These are phyloP conservation scores for Bubo scandiacus DNA, from an alignment of 2,113 vertebrate genomes.

Conservation along the genomic window DNA sequence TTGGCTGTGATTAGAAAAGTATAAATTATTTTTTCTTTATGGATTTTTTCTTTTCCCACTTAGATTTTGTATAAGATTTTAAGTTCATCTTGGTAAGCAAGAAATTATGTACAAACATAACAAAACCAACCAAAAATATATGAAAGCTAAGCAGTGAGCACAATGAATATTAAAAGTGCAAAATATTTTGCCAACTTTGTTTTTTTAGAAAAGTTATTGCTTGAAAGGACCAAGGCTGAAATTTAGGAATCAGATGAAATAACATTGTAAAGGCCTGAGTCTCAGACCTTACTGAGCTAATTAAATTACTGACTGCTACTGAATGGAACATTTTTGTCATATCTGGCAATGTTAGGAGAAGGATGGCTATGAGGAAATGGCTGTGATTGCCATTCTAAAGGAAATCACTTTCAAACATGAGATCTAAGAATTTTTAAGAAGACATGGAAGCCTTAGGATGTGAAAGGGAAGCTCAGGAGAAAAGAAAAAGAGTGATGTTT, in stretches of 20 bases:
- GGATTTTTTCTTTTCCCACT: neutral
- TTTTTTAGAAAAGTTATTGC: neutral
- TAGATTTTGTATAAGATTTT: neutral
- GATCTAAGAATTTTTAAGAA: neutral
- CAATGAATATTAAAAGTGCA: neutral
- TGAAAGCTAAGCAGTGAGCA: neutral
- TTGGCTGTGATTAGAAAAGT: neutral
- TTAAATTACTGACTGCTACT: neutral
- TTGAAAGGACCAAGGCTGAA: neutral
- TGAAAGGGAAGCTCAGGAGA: neutral
- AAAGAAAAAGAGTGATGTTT: neutral
- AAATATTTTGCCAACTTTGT: neutral
- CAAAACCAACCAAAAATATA: neutral
- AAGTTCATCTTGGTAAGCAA: neutral
- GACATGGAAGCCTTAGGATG: neutral
- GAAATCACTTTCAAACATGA: neutral
- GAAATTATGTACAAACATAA: neutral
- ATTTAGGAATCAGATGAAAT: neutral
- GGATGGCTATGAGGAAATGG: neutral
- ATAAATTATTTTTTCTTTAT: neutral
- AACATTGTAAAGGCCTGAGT: neutral
- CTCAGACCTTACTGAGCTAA: neutral
- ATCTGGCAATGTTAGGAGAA: neutral
- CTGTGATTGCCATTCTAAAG: neutral
- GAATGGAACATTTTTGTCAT: neutral